phyloP scores from a whole-genome alignment of 2,888 invertebrate species.

The Dolomedes plantarius region DNA sequence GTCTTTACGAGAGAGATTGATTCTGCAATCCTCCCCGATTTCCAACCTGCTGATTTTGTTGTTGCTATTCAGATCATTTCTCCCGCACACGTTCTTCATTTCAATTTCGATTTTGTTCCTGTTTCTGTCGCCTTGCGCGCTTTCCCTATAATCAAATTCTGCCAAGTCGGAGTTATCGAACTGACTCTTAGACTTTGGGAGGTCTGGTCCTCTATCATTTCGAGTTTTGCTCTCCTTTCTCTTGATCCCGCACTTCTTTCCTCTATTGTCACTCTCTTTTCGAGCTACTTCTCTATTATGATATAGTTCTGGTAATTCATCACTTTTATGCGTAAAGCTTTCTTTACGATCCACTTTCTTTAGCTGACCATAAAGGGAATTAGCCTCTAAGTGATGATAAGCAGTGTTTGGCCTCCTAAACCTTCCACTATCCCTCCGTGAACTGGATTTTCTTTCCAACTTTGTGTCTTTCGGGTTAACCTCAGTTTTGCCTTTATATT shows the following conservation, averaged over 20 bases:
- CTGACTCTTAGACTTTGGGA: not conserved
- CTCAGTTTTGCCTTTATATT: not conserved
- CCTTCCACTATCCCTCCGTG: conserved; percentile 4
- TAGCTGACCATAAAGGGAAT: conserved; percentile 39
- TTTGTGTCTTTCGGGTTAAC: not conserved
- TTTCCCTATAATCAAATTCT: not conserved
- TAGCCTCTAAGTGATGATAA: not conserved
- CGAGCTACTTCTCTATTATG: not conserved
- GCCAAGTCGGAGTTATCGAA: not conserved
- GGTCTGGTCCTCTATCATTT: conserved; percentile 24
- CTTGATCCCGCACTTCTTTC: conserved; percentile 20
- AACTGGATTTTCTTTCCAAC: not conserved
- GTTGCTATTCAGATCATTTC: conserved; percentile 17
- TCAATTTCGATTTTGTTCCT: conserved; percentile 48
- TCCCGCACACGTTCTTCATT: conserved; percentile 37
- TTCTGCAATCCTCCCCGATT: not conserved
- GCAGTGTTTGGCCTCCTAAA: not conserved
- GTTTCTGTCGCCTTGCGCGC: not conserved
- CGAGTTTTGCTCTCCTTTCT: conserved; percentile 32
- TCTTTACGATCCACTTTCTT: conserved; percentile 27
- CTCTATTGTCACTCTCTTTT: conserved; percentile 5
- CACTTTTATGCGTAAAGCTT: not conserved
- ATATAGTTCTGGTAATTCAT: not conserved
- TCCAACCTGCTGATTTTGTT: conserved; percentile 11
- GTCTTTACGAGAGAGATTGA: not conserved